Evolutionary conservation across 2,113 vertebrate genomes (phyloP).

Genomic region (Oxyruncus cristatus): DNA sequence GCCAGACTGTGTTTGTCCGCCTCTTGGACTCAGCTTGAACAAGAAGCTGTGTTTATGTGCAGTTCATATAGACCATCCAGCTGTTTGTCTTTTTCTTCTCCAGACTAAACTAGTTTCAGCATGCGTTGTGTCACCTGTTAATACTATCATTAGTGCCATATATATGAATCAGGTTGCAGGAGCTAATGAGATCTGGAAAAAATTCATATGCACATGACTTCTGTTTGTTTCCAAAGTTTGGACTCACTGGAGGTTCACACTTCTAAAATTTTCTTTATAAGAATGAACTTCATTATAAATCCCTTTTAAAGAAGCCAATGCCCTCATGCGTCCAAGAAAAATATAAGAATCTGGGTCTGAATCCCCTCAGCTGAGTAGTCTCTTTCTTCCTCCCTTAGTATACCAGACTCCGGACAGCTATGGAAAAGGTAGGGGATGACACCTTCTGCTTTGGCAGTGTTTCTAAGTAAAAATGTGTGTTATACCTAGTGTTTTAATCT

Average conservation of each 20-base stretch:
- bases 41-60: not conserved
- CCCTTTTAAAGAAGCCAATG: not conserved
- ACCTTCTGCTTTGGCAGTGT: not conserved
- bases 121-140: not conserved
- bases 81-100: not conserved
- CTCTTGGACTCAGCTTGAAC: not conserved
- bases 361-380: not conserved
- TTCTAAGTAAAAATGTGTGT: not conserved
- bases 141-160: not conserved
- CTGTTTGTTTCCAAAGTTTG: not conserved
- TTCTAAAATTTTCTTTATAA: not conserved
- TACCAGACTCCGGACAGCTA: not conserved
- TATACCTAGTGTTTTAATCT: not conserved
- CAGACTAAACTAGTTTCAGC: not conserved
- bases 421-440: not conserved
- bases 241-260: not conserved
- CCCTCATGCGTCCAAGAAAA: not conserved
- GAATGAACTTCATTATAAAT: not conserved
- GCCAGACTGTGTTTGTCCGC: not conserved
- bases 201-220: not conserved
- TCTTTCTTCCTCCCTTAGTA: not conserved
- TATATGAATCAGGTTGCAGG: not conserved
- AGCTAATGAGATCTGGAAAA: not conserved
- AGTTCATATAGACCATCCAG: not conserved
- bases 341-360: not conserved